Conservation (phyloP, 2,113 vertebrate genomes). For the Carettochelys insculpta region DNA sequence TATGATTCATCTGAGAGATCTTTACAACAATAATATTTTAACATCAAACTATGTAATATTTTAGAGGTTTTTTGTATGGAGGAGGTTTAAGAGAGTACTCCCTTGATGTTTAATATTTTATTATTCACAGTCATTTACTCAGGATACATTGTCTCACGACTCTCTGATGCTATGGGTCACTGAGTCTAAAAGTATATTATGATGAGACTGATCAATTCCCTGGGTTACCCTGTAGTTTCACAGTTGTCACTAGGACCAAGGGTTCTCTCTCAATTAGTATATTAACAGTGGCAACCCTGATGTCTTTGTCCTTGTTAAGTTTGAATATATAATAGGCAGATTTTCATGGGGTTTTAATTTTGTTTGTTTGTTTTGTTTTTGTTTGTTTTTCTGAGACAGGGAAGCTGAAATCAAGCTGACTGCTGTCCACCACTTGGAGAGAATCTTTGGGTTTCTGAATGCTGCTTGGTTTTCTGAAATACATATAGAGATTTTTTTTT, state of each 20-base stretch:
- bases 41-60: neutral
- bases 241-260: neutral
- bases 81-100: neutral
- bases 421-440: neutral
- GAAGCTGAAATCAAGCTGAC: neutral
- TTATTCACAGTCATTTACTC: fast-evolving
- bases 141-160: neutral
- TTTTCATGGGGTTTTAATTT: no score
- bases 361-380: neutral
- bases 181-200: neutral
- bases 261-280: neutral
- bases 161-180: neutral
- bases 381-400: neutral
- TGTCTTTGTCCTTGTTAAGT: neutral
- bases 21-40: neutral
- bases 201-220: neutral
- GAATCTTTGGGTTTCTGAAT: neutral
- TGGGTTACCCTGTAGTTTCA: neutral
- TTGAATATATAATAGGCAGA: neutral
- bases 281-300: neutral
- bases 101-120: neutral
- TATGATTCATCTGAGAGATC: neutral
- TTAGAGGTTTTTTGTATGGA: neutral
- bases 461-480: fast-evolving
- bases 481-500: neutral